Conservation (phyloP, 2,888 invertebrate species). For the Panzeria rudis region DNA sequence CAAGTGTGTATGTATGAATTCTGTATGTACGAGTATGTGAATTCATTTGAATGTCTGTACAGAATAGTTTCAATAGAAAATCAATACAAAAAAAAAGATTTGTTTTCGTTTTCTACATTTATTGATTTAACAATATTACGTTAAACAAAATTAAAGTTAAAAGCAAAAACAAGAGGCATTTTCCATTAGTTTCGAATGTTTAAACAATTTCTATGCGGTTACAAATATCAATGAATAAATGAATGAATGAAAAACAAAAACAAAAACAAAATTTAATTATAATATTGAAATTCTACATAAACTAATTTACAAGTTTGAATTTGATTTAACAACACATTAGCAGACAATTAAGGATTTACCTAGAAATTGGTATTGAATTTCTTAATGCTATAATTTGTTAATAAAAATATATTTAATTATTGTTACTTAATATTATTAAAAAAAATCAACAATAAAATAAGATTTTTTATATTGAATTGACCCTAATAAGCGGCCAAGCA, state of each 20-base stretch:
- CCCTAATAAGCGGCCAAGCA: conserved; percentile 68
- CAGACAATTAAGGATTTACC: conserved; percentile 54
- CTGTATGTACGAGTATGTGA: not conserved
- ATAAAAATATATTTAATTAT: conserved; percentile 25
- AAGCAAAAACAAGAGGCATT: conserved; percentile 19
- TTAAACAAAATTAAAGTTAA: conserved; percentile 30
- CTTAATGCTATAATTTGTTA: conserved; percentile 5
- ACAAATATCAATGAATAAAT: conserved; percentile 31
- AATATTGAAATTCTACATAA: conserved; percentile 43
- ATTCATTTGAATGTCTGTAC: not conserved
- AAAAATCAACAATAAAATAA: conserved; percentile 6
- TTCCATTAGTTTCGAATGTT: conserved; percentile 47
- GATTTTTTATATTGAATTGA: conserved; percentile 35
- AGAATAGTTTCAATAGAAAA: conserved; percentile 29
- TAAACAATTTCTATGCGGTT: conserved; percentile 34
- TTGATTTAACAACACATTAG: conserved; percentile 32
- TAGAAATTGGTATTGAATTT: conserved; percentile 11
- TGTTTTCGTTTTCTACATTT: conserved; percentile 23
- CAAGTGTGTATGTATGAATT: not conserved
- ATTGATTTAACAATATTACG: conserved; percentile 53
- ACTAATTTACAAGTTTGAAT: conserved; percentile 40
- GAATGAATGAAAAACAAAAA: not conserved
- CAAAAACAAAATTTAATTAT: not conserved
- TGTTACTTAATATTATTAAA: not conserved
- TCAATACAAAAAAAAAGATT: conserved; percentile 18